phyloP scores from a whole-genome alignment of 2,797 vertebrate species.

The Bovichtus diacanthus region DNA sequence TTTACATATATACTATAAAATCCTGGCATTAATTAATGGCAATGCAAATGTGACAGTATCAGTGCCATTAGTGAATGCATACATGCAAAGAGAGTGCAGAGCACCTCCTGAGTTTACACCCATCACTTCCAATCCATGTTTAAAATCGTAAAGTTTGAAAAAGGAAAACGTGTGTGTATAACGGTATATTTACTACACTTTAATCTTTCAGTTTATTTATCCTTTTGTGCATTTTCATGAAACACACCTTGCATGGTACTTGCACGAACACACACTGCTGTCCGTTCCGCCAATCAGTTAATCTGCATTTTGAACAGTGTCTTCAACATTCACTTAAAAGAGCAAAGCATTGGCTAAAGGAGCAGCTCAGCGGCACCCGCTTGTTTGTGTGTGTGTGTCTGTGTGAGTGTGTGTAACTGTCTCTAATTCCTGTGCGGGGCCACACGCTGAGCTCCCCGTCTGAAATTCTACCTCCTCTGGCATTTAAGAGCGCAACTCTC shows the following conservation, averaged over 20 bases:
- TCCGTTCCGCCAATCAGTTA: conserved; percentile 46
- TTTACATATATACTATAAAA: conserved; percentile 15
- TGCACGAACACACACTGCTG: conserved; percentile 20
- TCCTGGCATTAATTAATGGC: neutral
- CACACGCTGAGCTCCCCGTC: conserved; percentile 84
- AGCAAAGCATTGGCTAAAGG: conserved; percentile 73
- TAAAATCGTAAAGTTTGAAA: neutral
- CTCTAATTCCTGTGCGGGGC: conserved; percentile 82
- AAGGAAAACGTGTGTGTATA: neutral
- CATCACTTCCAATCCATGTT: conserved; percentile 12
- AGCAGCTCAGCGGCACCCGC: conserved; percentile 64
- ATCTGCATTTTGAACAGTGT: conserved; percentile 62
- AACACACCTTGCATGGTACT: neutral
- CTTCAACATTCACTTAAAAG: conserved; percentile 69
- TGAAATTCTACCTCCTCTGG: conserved; percentile 84
- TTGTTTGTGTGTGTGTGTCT: conserved; percentile 48
- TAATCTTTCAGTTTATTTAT: neutral
- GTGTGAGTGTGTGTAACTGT: conserved; percentile 61
- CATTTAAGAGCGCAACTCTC: conserved; percentile 77
- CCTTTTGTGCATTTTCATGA: conserved; percentile 27
- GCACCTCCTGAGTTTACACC: conserved; percentile 10
- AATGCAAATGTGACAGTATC: neutral
- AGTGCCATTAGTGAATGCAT: neutral
- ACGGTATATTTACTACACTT: neutral
- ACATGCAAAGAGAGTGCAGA: conserved; percentile 9